Base-by-base conservation (phyloP, 2,888 invertebrate genomes). In the Leistus spinibarbis region DNA sequence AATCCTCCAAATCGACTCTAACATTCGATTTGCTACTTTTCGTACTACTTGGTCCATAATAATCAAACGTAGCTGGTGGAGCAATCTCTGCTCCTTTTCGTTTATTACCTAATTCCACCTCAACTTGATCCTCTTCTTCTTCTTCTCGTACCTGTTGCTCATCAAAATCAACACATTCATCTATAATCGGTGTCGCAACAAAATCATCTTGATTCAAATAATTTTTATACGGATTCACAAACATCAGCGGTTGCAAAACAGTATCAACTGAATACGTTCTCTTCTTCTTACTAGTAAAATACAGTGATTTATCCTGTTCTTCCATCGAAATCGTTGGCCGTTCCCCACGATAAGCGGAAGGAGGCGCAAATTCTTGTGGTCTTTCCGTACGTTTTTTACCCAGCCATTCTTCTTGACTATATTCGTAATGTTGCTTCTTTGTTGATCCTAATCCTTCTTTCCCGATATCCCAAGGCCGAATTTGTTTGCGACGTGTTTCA, bases 371-470 rank as follows among this genome's bases (percentile, higher is more conserved):
- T 83, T 96, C 95, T 0, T 88, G 82, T 22, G 88, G 86, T 78
- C 96, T 88, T 81, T 93, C 92, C 69, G 86, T 86, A 78, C 97
- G 88, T 82, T 94, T 91, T 80, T 92, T 91, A 77, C 92, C 89
- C 5, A 93, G 88, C 90, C 93, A 94, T 84, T 93, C 93, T 82
- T 92, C 91, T 86, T 94, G 94, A 0, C 90, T 88, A 88, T 93
- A 90, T 82, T 90, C 90, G 24, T 83, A 82, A 78, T 82, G 83
- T 80, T 89, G 87, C 71, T 87, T 82, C 40, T 40, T 40, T 40
- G 62, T 77, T 84, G n/a, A n/a, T n/a, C n/a, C n/a, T 9, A 90
- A 84, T 0, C 90, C 91, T 40, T 90, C 89, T 83, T 93, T 93
- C 0, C 92, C 93, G 22, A 91, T 83, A 82, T 93, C 93, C 93